phyloP scores from a whole-genome alignment of 2,113 vertebrate genomes.

The Tetraodon nigroviridis region DNA sequence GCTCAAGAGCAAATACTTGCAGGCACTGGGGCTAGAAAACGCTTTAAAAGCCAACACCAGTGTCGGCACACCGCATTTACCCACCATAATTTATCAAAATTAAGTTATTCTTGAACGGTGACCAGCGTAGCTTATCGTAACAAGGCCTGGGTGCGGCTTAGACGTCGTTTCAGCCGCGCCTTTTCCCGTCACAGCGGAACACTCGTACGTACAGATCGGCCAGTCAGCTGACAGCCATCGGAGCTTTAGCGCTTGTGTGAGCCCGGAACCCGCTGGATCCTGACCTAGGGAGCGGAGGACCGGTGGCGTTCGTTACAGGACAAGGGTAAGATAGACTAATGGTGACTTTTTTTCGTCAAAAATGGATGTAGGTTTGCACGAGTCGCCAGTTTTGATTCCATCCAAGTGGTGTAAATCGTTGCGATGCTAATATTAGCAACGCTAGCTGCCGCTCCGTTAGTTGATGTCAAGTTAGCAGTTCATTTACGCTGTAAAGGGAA shows the following conservation, averaged over 20 bases:
- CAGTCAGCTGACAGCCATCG: conserved; percentile 67
- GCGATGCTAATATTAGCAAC: conserved; percentile 49
- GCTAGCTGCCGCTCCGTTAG: conserved; percentile 41
- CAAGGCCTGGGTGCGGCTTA: conserved; percentile 65
- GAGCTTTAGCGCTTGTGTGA: conserved; percentile 51
- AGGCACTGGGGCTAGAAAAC: too few relatives aligned
- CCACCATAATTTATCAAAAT: neutral
- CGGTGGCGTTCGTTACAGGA: conserved; percentile 43
- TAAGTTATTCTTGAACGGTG: conserved; percentile 1
- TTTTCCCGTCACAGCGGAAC: conserved; percentile 63
- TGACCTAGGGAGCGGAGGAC: conserved; percentile 13
- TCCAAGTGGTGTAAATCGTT: conserved; percentile 1
- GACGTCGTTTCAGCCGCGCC: conserved; percentile 55
- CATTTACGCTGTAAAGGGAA: conserved; percentile 8
- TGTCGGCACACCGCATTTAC: too few relatives aligned
- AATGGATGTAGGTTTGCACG: neutral
- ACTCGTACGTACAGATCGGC: conserved; percentile 50
- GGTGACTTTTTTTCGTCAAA: neutral
- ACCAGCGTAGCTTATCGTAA: conserved; percentile 34
- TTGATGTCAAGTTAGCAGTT: conserved; percentile 30
- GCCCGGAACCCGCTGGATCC: conserved; percentile 33
- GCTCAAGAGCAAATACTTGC: too few relatives aligned
- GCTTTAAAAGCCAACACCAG: too few relatives aligned
- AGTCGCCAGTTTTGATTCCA: neutral
- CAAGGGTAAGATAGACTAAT: conserved; percentile 38